Base-by-base conservation (phyloP, 2,797 vertebrate genomes). In the Sebastes cheni region DNA sequence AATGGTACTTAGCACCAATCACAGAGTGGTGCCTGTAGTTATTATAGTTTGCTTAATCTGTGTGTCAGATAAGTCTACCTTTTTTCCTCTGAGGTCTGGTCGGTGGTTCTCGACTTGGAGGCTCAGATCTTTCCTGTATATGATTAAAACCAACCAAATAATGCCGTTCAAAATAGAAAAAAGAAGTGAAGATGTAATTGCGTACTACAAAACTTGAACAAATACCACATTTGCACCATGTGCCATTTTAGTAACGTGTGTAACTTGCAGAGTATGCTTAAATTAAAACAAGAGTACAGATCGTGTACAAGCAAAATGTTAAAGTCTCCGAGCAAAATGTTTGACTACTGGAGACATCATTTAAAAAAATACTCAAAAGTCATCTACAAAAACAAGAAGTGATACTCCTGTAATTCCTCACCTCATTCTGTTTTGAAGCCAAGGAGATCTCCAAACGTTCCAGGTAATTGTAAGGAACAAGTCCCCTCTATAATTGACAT, bases 391-490 rank as follows among this genome's bases (percentile, higher is more conserved):
- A 56, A 75, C 8, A 50, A 52, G 8, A 50, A 52, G 52, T 23
- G 1, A 32, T 6, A 4, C 8, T 29, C n/a, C 13, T 58, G 2
- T 52, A 25, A 8, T 22, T 27, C 11, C 64, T 91, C 80, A 95
- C 95, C 91, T 83, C 91, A 20, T 76, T 86, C 73, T 89, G 87
- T 86, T 92, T 93, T 8, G 92, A 92, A 66, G 90, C 89, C 81
- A 93, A 42, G 6, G 90, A 93, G 67, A 98, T 96, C 86, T 98
- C 97, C 79, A 98, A 64, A 0, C 94, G 97, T 67, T 99, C 96
- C 0, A 99, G 96, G 86, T 96, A 99, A 91, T 99, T 99, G 85
- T 96, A 98, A 42, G 99, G 99, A 64, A 99, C 97, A 0, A 99
- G 96, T 29, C 99, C 99, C 89, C 94, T 97, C 98, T 99, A 23